These are phyloP conservation scores for Clarias fuscus DNA, from an alignment of 2,797 vertebrate species.

Conservation along the genomic window DNA sequence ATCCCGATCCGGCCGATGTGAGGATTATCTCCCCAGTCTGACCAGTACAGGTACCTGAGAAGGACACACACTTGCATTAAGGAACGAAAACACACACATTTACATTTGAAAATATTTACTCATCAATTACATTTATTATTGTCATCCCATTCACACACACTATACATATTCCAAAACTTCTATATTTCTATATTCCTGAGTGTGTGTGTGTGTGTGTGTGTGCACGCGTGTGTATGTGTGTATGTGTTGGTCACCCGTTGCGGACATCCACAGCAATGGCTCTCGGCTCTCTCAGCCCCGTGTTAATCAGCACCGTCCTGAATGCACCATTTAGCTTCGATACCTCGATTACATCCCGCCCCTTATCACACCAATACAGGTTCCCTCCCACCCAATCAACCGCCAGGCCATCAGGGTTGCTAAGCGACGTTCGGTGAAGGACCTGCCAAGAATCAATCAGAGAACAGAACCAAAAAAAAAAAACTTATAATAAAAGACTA, in stretches of 20 bases:
- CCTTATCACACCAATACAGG: slow-evolving; percentile 98
- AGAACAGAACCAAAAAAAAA: not conserved
- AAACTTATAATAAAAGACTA: not conserved
- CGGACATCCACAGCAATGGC: slow-evolving; percentile 93
- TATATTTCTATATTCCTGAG: not conserved
- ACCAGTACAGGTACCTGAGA: slow-evolving; percentile 93
- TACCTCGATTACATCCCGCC: slow-evolving; percentile 94
- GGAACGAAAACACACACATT: not conserved
- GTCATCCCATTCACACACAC: not conserved
- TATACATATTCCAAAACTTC: not conserved
- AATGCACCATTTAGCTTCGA: slow-evolving; percentile 94
- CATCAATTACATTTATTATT: not conserved
- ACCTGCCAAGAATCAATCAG: slow-evolving; percentile 71
- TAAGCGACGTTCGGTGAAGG: slow-evolving; percentile 92
- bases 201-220: not conserved
- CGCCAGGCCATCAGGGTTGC: slow-evolving; percentile 92
- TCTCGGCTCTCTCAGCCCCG: slow-evolving; percentile 87
- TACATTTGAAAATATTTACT: not conserved
- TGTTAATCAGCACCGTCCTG: slow-evolving; percentile 91
- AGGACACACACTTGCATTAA: not conserved
- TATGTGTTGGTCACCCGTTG: slow-evolving; percentile 79
- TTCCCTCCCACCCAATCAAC: slow-evolving; percentile 98
- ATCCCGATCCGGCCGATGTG: slow-evolving; percentile 95
- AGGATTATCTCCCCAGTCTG: slow-evolving; percentile 95
- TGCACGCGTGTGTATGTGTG: not conserved